These are phyloP conservation scores for Alectoris magna DNA, from an alignment of 2,797 vertebrate species.

Conservation along the genomic window DNA sequence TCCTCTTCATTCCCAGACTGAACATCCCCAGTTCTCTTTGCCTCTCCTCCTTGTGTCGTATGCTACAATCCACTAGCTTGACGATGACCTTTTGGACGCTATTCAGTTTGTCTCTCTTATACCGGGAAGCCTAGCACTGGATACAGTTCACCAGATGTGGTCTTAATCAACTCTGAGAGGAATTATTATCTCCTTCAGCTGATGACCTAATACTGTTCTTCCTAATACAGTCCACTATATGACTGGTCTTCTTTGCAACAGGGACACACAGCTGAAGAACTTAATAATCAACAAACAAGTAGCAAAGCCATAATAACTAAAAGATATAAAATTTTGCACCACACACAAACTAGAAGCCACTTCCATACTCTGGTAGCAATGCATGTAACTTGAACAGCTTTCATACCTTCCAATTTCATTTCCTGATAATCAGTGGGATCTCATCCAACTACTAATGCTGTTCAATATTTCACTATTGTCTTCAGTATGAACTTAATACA, in stretches of 20 bases:
- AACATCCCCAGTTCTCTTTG: neutral
- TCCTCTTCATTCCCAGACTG: neutral
- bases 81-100: neutral
- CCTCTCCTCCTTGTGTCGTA: neutral
- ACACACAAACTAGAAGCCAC: neutral
- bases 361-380: neutral
- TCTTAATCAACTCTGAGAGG: neutral
- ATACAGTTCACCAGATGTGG: neutral
- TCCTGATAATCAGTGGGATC: neutral
- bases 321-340: neutral
- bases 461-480: neutral
- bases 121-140: neutral
- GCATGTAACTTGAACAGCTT: neutral
- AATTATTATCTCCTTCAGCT: neutral
- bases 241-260: neutral
- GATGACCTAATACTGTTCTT: neutral
- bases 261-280: neutral
- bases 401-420: neutral
- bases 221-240: fast-evolving
- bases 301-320: neutral
- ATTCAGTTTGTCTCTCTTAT: neutral
- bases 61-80: neutral
- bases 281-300: neutral
- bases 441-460: neutral
- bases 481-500: neutral